phyloP scores from a whole-genome alignment of 2,797 vertebrate species.

The Acropternis orthonyx region DNA sequence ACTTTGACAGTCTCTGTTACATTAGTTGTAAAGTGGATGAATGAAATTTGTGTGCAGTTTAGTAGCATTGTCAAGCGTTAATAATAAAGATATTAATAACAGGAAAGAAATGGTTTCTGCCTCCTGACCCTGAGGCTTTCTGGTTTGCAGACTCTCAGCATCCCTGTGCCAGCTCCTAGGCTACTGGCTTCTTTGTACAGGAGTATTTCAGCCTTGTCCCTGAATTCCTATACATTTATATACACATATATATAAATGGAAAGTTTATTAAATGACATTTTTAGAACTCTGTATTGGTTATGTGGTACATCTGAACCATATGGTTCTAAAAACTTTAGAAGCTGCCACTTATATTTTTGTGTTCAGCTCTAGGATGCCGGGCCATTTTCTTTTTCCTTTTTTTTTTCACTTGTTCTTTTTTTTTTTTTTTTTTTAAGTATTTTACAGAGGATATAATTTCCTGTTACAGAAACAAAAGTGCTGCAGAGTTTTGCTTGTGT shows the following conservation, averaged over 20 bases:
- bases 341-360: background rate
- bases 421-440: background rate
- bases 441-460: background rate
- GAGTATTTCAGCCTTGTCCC: background rate
- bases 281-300: background rate
- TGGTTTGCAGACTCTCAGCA: background rate
- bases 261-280: background rate
- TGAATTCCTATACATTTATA: background rate
- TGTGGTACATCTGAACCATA: background rate
- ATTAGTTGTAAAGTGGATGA: background rate
- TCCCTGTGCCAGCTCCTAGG: background rate
- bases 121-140: background rate
- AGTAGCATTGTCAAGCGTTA: background rate
- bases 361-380: background rate
- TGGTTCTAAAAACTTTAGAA: background rate
- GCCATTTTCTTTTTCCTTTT: rapidly evolving
- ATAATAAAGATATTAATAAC: background rate
- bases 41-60: background rate
- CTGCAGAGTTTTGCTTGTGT: background rate
- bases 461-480: background rate
- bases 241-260: background rate
- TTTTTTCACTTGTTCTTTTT: background rate
- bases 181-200: background rate
- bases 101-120: background rate
- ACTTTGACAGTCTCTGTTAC: background rate